Conservation (phyloP, 2,888 invertebrate species). For the Agrotis puta region DNA sequence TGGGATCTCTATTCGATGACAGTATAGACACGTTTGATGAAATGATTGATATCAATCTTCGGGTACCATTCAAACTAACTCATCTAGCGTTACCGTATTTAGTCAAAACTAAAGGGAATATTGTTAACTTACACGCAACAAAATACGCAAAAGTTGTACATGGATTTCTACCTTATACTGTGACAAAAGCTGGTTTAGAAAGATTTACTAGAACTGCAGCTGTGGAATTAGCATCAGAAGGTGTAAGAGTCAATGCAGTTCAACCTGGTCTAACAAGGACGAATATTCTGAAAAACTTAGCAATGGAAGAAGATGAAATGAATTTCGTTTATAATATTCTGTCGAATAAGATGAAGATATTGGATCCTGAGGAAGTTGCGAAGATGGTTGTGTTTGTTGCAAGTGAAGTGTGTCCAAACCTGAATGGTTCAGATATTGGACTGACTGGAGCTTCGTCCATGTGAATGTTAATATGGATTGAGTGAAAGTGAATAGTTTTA, state of each 20-base stretch:
- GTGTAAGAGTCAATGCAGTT: conserved; percentile 74
- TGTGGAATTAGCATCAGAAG: conserved; percentile 70
- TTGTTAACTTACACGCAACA: conserved; percentile 97
- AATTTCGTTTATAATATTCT: conserved; percentile 59
- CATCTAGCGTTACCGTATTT: conserved; percentile 95
- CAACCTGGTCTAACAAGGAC: conserved; percentile 73
- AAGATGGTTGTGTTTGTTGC: conserved; percentile 77
- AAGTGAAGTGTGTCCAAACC: conserved; percentile 73
- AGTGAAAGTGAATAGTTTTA: neutral
- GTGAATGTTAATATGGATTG: neutral
- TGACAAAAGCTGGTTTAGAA: conserved; percentile 73
- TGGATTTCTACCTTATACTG: conserved; percentile 71
- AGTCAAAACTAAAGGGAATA: conserved; percentile 93
- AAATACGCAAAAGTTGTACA: conserved; percentile 90
- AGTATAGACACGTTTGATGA: conserved; percentile 95
- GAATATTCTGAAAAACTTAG: conserved; percentile 69
- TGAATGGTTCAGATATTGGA: conserved; percentile 74
- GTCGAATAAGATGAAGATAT: conserved; percentile 62
- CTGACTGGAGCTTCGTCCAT: conserved; percentile 65
- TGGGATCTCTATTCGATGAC: conserved; percentile 94
- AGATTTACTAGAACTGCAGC: conserved; percentile 74
- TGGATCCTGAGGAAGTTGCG: conserved; percentile 76
- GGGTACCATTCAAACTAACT: conserved; percentile 94
- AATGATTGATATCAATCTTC: conserved; percentile 95
- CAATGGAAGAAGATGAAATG: conserved; percentile 70